Percentiles rank a stretch among this genome's conserved stretches.
phyloP scores from a whole-genome alignment of 2,888 invertebrate genomes.

The Seira musarum region DNA sequence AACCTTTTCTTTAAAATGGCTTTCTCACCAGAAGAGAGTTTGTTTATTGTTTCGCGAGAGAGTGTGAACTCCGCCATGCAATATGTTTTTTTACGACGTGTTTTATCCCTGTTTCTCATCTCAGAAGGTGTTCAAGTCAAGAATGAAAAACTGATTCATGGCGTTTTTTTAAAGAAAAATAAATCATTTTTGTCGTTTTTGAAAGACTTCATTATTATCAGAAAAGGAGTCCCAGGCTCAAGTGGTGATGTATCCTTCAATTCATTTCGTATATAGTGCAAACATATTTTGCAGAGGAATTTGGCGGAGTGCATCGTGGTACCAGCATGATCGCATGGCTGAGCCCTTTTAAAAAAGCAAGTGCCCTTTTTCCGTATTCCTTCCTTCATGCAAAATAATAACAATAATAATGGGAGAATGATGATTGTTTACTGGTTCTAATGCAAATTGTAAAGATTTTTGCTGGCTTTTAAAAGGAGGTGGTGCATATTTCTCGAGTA shows the following conservation, averaged over 20 bases:
- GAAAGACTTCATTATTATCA: not conserved
- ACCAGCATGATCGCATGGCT: not conserved
- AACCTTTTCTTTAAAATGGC: not conserved
- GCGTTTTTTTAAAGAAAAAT: not conserved
- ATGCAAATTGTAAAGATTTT: slow-evolving; percentile 10
- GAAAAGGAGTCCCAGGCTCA: no score
- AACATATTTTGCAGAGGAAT: no score
- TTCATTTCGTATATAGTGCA: not conserved
- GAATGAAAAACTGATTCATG: not conserved
- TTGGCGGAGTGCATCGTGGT: not conserved
- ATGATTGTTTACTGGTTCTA: not conserved
- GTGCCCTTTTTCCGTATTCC: slow-evolving; percentile 32
- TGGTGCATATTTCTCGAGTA: not conserved
- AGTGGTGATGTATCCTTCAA: not conserved
- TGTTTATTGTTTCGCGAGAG: not conserved
- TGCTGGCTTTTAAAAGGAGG: not conserved
- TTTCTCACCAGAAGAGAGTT: no score
- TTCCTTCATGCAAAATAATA: slow-evolving; percentile 16
- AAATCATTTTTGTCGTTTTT: slow-evolving; percentile 12
- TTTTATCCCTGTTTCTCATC: slow-evolving; percentile 12
- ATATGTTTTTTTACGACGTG: not conserved
- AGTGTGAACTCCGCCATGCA: not conserved
- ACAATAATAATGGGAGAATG: no score
- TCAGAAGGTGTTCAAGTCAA: not conserved
- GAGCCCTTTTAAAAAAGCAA: not conserved